These are phyloP conservation scores for Uropsilus gracilis DNA, from an alignment of 2,113 vertebrate species.

Conservation along the genomic window DNA sequence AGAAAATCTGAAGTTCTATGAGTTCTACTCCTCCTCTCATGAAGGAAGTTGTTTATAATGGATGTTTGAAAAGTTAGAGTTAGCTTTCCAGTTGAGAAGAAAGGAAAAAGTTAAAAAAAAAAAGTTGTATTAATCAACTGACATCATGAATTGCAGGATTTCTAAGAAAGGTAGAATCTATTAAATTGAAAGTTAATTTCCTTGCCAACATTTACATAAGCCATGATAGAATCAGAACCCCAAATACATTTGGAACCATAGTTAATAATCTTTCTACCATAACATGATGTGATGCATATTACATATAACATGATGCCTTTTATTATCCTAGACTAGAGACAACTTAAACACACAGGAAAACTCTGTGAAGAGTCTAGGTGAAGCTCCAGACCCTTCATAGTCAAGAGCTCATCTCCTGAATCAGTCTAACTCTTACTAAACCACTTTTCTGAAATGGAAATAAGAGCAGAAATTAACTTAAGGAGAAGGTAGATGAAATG, in stretches of 20 bases:
- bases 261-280: background rate
- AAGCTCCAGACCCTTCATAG: background rate
- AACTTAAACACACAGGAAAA: background rate
- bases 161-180: background rate
- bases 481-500: background rate
- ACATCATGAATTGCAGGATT: background rate
- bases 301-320: background rate
- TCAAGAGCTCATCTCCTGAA: background rate
- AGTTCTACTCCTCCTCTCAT: background rate
- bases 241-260: background rate
- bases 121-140: background rate
- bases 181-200: background rate
- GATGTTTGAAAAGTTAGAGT: background rate
- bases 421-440: slow-evolving; percentile 21
- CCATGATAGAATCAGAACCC: background rate
- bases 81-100: background rate
- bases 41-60: background rate
- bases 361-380: background rate
- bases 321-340: background rate
- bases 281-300: background rate
- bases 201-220: background rate
- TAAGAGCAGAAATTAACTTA: slow-evolving; percentile 10
- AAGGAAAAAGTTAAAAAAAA: background rate
- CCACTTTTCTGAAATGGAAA: background rate
- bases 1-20: background rate